Base-by-base conservation (phyloP, 1,140 invertebrate genomes). In the Anagrus nilaparvatae region DNA sequence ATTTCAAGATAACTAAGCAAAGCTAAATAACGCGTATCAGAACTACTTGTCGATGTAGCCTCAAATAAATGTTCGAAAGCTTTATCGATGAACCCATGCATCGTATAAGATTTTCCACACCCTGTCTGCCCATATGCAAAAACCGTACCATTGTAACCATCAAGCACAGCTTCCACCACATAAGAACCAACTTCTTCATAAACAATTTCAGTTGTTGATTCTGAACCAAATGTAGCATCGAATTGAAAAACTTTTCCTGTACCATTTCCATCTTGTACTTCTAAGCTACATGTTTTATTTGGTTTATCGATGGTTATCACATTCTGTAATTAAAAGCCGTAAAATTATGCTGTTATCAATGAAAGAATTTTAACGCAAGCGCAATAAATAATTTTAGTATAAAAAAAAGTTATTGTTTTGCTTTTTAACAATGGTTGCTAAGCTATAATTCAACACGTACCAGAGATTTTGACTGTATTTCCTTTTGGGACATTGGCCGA, bases 1-100 rank as follows among this genome's bases (percentile, higher is more conserved):
- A 94, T 94, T 65, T 96, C 92, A 28, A 95, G 72, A 60, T 93
- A 96, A 34, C 86, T 91, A n/a, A 89, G 79, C 40, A 92, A 72
- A 0, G 91, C 86, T 29, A 96, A 67, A 61, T 86, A 96, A 60
- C 90, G 87, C 14, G 79, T 78, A 43, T 80, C 75, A 31, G 81
- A 79, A 9, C 83, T 77, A 6, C 64, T 54, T 1, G 89, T 82
- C 7, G 86, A 78, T 23, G 91, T 92, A 0, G 87, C 85, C 61
- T 95, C 89, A 67, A 95, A 96, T 31, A 94, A 77, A 52, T 95
- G 91, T 56, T 93, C 88, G 63, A 94, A 83, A 3, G 86, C 78
- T 41, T 86, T 73, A 8, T 88, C 88, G 54, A 95, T 90, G 43
- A 67, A 65, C 0, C 79, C 90, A 52, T 85, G 82, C 86, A 89